Base-by-base conservation (phyloP, 1,140 invertebrate genomes). In the Kradibia gibbosae region DNA sequence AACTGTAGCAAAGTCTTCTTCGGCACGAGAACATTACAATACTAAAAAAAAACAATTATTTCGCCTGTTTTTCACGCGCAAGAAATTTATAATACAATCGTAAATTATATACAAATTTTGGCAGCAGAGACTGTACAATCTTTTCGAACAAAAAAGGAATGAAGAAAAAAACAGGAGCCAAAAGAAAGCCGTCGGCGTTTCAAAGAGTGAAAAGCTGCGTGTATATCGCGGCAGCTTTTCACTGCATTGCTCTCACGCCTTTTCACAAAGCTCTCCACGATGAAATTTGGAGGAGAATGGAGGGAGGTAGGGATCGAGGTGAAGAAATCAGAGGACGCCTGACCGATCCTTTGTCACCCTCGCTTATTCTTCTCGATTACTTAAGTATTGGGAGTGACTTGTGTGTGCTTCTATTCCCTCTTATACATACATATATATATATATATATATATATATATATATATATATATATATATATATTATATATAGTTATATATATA, bases 301-400 rank as follows among this genome's bases (percentile, higher is more conserved):
- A 25, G 11, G 65, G 36, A 8, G 42, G 42, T 45, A 67, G 62
- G 20, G 34, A 22, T 4, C 60, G 62, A 48, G 62, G 25, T 53
- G 76, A 78, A 48, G 67, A 42, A 81, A 81, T 75, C 57, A 75
- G 60, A 60, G 45, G 70, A 80, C 71, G 80, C 77, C 67, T 81
- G 71, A 71, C 75, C 80, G 75, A 42, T 31, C 67, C 57, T 57
- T 85, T 78, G 71, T 81, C 60, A 55, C 78, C n/a, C 25, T 28
- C 36, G 22, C 42, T 20, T 55, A 20, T 42, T 36, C 60, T 22
- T 39, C 71, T 67, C 57, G 20, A 11, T 36, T 36, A 39, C 36
- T 17, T 39, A 74, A 65, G 75, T 77, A 77, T 65, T 62, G 34
- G 36, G 83, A 77, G 50, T 78, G 74, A 72, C 62, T 72, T 72